Evolutionary conservation across 1,140 invertebrate species (phyloP).

Genomic region (Phymastichus coffea): DNA sequence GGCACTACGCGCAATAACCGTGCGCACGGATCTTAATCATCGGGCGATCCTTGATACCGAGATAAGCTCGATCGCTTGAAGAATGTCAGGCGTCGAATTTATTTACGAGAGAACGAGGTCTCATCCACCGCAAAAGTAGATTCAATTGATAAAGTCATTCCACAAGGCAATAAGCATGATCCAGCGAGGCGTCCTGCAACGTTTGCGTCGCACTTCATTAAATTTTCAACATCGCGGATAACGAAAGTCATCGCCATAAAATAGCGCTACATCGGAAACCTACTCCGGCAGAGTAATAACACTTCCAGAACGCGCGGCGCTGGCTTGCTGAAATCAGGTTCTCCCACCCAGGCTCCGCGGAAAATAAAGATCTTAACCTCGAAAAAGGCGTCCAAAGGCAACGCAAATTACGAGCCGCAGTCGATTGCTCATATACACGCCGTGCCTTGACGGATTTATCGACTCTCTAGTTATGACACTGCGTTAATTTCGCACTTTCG

Average conservation of each 20-base stretch:
- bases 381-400: neutral
- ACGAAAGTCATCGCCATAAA: constrained; percentile 20
- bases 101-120: too few relatives aligned
- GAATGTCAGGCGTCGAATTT: too few relatives aligned
- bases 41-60: too few relatives aligned
- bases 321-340: constrained; percentile 20
- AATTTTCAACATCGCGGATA: neutral
- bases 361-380: constrained; percentile 24
- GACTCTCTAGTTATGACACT: constrained; percentile 1
- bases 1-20: too few relatives aligned
- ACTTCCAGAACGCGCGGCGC: neutral
- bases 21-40: too few relatives aligned
- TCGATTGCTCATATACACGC: too few relatives aligned
- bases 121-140: too few relatives aligned
- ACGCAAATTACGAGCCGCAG: neutral
- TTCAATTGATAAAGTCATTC: too few relatives aligned
- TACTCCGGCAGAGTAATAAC: constrained; percentile 14
- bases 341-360: neutral
- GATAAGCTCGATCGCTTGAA: too few relatives aligned
- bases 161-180: too few relatives aligned
- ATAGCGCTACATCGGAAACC: constrained; percentile 8
- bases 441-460: too few relatives aligned
- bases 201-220: constrained; percentile 3
- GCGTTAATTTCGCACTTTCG: constrained; percentile 7
- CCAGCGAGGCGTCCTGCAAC: too few relatives aligned